Evolutionary conservation across 2,113 vertebrate genomes (phyloP).

Genomic region (Ameiurus melas): DNA sequence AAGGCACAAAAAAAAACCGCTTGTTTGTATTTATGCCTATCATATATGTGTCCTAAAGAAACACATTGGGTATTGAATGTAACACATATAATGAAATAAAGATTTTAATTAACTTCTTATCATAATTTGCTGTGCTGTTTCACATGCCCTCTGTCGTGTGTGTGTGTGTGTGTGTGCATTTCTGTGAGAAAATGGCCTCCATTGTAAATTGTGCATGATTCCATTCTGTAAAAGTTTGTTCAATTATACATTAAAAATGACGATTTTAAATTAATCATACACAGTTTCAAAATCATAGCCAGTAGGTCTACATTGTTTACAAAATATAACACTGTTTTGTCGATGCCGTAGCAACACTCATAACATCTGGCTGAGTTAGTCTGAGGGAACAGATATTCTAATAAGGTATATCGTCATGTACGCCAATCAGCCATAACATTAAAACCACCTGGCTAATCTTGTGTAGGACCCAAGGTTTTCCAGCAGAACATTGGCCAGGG

Average conservation of each 20-base stretch:
- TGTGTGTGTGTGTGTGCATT: background rate
- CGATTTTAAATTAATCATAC: background rate
- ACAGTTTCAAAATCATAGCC: background rate
- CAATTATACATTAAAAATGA: background rate
- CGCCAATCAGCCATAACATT: no score
- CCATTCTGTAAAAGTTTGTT: background rate
- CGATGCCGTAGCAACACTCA: background rate
- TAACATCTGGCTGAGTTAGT: background rate
- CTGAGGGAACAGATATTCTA: no score
- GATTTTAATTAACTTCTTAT: constrained; percentile 88
- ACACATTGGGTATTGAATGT: constrained; percentile 87
- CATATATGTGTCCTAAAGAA: constrained; percentile 79
- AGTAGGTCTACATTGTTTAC: background rate
- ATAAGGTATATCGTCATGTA: no score
- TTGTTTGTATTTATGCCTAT: constrained; percentile 85
- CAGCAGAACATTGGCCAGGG: no score
- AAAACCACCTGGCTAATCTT: no score
- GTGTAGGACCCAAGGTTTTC: no score
- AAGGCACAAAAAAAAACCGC: constrained; percentile 70
- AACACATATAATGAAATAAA: constrained; percentile 86
- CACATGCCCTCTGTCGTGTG: background rate
- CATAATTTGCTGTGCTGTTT: constrained; percentile 55
- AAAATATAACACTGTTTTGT: background rate
- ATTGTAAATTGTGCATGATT: background rate
- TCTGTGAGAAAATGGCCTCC: background rate